These are phyloP conservation scores for Ceratitis capitata DNA, from an alignment of 1,140 invertebrate species.

Conservation along the genomic window DNA sequence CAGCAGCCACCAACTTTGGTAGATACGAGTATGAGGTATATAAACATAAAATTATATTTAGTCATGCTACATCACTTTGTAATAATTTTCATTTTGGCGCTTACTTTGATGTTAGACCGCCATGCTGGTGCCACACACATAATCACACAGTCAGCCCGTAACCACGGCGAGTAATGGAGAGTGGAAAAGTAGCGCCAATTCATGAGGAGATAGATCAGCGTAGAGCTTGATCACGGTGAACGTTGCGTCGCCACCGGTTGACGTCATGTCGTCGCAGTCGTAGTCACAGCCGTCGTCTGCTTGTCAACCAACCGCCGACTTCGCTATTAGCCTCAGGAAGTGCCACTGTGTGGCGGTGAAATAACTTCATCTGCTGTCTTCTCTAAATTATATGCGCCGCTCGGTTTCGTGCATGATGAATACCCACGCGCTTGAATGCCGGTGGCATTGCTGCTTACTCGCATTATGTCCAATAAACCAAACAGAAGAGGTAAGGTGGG, in stretches of 20 bases:
- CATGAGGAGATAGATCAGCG: not conserved
- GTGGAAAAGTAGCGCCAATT: not conserved
- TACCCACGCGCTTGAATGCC: conserved; percentile 12
- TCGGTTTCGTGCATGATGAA: conserved; percentile 4
- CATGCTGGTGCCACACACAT: conserved; percentile 51
- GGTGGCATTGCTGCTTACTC: not conserved
- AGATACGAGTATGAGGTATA: too few species aligned
- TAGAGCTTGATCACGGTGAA: not conserved
- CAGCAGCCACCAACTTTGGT: conserved; percentile 12
- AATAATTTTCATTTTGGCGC: conserved; percentile 65
- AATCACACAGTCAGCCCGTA: not conserved
- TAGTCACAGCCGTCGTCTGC: not conserved
- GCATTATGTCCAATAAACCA: not conserved
- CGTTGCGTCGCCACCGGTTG: not conserved
- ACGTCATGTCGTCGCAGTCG: not conserved
- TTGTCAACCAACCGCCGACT: not conserved
- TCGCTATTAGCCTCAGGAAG: not conserved
- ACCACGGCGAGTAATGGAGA: not conserved
- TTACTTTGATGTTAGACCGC: conserved; percentile 61
- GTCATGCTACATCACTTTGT: conserved; percentile 65
- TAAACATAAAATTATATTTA: conserved; percentile 64
- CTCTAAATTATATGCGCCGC: conserved; percentile 22
- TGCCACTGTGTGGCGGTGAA: conserved; percentile 30
- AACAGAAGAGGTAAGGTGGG: not conserved
- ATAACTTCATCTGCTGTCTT: conserved; percentile 13